Percentiles rank a stretch among this genome's conserved stretches.
phyloP scores from a whole-genome alignment of 2,113 vertebrate genomes.

The Aphyosemion australe region DNA sequence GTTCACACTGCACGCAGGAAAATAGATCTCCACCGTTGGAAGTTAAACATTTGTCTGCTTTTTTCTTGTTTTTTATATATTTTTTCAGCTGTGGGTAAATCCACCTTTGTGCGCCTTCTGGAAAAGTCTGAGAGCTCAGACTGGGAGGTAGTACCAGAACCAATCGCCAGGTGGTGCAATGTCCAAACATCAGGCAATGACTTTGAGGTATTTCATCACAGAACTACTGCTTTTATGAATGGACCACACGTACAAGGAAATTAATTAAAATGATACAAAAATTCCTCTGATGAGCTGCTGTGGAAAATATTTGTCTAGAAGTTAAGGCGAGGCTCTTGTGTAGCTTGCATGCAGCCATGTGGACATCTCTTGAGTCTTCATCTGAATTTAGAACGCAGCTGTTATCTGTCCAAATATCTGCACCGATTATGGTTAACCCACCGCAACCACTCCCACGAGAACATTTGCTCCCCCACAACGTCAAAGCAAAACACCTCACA shows the following conservation, averaged over 20 bases:
- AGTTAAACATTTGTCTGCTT: not conserved
- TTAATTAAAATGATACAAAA: not conserved
- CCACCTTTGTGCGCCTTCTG: conserved; percentile 89
- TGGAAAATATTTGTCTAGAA: not conserved
- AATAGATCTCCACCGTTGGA: not conserved
- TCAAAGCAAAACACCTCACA: conserved; percentile 30
- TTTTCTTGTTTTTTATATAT: not conserved
- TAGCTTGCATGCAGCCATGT: not conserved
- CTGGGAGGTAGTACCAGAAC: conserved; percentile 94
- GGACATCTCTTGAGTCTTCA: conserved; percentile 5
- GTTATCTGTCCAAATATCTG: conserved; percentile 53
- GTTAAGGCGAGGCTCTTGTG: not conserved
- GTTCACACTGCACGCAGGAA: not conserved
- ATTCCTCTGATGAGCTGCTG: not conserved
- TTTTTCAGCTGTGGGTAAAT: conserved; percentile 88
- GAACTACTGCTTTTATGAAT: not conserved
- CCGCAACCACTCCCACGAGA: conserved; percentile 18
- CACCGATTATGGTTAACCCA: conserved; percentile 6
- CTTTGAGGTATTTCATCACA: conserved; percentile 81
- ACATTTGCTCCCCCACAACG: conserved; percentile 54
- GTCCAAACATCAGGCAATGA: conserved; percentile 83
- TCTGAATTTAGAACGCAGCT: conserved; percentile 70
- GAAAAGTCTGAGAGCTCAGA: conserved; percentile 82
- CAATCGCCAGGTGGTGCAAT: conserved; percentile 94
- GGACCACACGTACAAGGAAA: no score